Evolutionary conservation across 1,140 invertebrate genomes (phyloP), one percentile per base, ranked within the genome.

Genomic region (Ostrea denselamellosa): DNA sequence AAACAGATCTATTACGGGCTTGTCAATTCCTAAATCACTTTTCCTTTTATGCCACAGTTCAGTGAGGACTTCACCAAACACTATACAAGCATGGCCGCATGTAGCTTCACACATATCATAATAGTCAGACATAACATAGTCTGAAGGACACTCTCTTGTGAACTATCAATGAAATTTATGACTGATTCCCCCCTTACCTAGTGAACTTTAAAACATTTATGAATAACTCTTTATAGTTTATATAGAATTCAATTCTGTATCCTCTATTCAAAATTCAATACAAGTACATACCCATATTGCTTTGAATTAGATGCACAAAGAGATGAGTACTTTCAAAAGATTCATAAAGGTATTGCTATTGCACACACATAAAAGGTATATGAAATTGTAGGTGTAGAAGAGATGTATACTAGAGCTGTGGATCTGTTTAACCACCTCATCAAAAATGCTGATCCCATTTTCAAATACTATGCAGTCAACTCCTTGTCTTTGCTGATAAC

Each of bases 1-100:
- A 71, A 71, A 71, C 68, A 71, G 68, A 71, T 71, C 25, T 71
- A 71, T 71, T 25, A 71, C 34, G 25, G 68, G 68, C 68, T 14
- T 71, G 68, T 71, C 68, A 71, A 28, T 71, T 71, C 68, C 68
- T 71, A 71, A 71, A 71, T 71, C 68, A 71, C 68, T 71, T 71
- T 71, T 71, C 68, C 68, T 71, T 71, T 71, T 71, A 8, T 71
- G 4, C 5, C 7, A 28, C 25, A 22, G 25, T 71, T 71, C 68
- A 71, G 68, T 71, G 68, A 71, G 25, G 25, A 25, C 28, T 44
- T 71, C 14, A 12, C 68, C 8, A 25, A 71, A 71, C 68, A 71
- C 2, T 2, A 10, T 71, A 34, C 56, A 62, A 25, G 68, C 14
- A 34, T 71, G 68, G 68, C 68, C 28, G 68, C 28, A 71, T 71